Base-by-base conservation (phyloP, 2,888 invertebrate species). In the Pyralis farinalis region DNA sequence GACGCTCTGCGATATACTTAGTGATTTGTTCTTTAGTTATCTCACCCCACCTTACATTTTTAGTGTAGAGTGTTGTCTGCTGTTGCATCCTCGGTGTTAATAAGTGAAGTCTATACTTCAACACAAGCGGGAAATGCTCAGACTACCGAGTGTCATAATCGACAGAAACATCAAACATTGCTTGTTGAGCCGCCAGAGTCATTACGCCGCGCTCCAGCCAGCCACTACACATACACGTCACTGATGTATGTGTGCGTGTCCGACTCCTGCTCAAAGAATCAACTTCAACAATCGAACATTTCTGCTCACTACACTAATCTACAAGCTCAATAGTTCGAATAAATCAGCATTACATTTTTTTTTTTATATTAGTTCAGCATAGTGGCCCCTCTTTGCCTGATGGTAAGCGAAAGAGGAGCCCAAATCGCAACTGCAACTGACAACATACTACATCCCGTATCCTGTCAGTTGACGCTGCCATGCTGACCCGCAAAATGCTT, bases 71-170 rank as follows among this genome's bases (percentile, higher is more conserved):
- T 1, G 1, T 12, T 10, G 9, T 28, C 11, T 28, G 32, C 11
- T 9, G 25, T 8, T 11, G 5, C 10, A 28, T 20, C 34, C 40
- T 49, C 36, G 42, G 42, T 22, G 29, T 41, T 46, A 47, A 37
- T 43, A 42, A 42, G 40, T 38, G 38, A 34, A 47, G 31, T 3
- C 41, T 42, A 31, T 41, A 47, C 29, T n/a, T 47, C 36, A 16
- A 7, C 9, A 47, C 25, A 12, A 47, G 33, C 2, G 46, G 46
- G 32, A 43, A 46, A 33, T 46, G 46, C 11, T 46, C 46, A 16
- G 46, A 46, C 43, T 38, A 43, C 8, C 25, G 9, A 11, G 33
- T 27, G 25, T 43, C 46, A 37, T 43, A 41, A 28, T 35, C 22
- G 0, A 43, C 46, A 34, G 7, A 32, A n/a, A 40, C 35, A 22